Evolutionary conservation across 2,113 vertebrate species (phyloP), one percentile per base, ranked within the genome.

Genomic region (Eptesicus fuscus): DNA sequence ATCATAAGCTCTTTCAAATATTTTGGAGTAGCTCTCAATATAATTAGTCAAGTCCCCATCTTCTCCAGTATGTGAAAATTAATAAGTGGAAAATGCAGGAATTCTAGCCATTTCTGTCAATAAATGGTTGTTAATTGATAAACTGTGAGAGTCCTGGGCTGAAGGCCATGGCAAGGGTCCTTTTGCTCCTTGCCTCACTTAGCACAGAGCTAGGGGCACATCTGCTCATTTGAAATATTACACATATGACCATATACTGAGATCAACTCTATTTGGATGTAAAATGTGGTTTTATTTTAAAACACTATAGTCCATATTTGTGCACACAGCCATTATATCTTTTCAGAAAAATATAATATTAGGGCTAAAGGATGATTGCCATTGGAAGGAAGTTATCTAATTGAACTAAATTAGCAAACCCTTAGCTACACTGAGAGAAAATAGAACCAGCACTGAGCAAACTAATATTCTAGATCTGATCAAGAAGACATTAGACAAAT

Each of bases 261-360:
- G 65, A 83, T 40, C 25, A 83, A 84, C 9, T 20, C 65, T 18
- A 70, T 65, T 28, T 85, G 90, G 30, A 73, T n/a, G 9, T 23
- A 87, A 69, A 78, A 78, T 47, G 77, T 65, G 30, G 28, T 65
- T 94, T 93, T 61, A 53, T 79, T 95, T 71, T 47, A 65, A 82
- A 95, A 86, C n/a, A 56, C 59, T 79, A 14, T 16, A 56, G 76
- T 20, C 20, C 11, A 25, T 65, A 56, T 90, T 49, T 90, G 6
- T 44, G 5, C 16, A 74, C 69, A 40, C 2, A 71, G 9, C 8
- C 67, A 23, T 49, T 73, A 16, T 3, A 82, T 17, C 79, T 83
- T 85, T 71, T n/a, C 35, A 85, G 67, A 92, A 88, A 88, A 91
- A 76, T 73, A 23, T 63, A 74, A 89, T 65, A 42, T 78, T 82